Percentiles rank a stretch among this genome's conserved stretches.
phyloP scores from a whole-genome alignment of 1,140 invertebrate species.

The Coptotermes formosanus region DNA sequence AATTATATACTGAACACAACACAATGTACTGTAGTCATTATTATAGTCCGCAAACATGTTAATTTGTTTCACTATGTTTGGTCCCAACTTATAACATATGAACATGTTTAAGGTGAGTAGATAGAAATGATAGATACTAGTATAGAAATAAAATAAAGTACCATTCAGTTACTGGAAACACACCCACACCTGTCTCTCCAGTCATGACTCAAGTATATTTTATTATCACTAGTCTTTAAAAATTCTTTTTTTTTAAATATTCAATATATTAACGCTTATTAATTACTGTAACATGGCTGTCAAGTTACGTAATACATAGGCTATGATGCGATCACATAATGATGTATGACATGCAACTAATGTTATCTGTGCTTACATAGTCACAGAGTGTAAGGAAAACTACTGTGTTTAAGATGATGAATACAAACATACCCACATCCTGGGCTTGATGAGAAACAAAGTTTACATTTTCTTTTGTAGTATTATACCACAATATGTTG shows the following conservation, averaged over 20 bases:
- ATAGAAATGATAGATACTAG: neutral
- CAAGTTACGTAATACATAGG: neutral
- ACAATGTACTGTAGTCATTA: neutral
- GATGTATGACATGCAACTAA: neutral
- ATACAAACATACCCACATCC: too few species aligned
- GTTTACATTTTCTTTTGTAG: too few species aligned
- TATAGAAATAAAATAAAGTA: neutral
- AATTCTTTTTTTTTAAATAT: neutral
- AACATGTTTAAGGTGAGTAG: slow-evolving; percentile 7
- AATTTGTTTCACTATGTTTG: neutral
- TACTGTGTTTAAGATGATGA: neutral
- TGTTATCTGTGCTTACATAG: neutral
- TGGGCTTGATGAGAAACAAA: too few species aligned
- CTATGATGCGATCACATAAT: neutral
- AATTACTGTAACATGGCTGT: neutral
- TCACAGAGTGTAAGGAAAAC: neutral
- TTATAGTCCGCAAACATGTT: neutral
- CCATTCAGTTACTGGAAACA: neutral
- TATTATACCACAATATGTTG: too few species aligned
- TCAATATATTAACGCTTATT: neutral
- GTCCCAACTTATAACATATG: slow-evolving; percentile 2
- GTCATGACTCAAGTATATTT: neutral
- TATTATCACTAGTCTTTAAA: neutral
- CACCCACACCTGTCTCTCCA: neutral
- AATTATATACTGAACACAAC: neutral